Conservation (phyloP, 2,113 vertebrate species). For the Cyprinus carpio region DNA sequence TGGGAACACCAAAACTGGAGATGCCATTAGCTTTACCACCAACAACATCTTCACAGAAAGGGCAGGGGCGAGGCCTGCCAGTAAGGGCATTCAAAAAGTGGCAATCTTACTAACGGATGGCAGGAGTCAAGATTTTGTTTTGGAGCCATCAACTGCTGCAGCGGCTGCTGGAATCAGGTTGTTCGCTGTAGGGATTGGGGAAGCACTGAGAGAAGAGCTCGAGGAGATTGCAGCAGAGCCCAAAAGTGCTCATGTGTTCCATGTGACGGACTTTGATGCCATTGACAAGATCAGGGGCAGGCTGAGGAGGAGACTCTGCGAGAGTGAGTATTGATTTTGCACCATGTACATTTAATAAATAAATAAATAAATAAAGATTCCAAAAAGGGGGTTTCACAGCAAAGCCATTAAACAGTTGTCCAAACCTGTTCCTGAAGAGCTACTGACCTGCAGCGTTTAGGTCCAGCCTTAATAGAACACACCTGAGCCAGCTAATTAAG, state of each 20-base stretch:
- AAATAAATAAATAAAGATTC: too few relatives aligned
- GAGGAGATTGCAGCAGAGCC: constrained; percentile 94
- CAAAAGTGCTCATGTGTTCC: constrained; percentile 90
- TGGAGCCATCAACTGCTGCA: constrained; percentile 83
- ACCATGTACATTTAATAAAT: too few relatives aligned
- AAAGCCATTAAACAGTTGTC: background rate
- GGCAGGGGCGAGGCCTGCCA: constrained; percentile 82
- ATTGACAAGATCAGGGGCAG: constrained; percentile 93
- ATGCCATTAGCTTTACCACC: constrained; percentile 90
- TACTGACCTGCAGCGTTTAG: too few relatives aligned
- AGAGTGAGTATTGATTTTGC: constrained; percentile 84
- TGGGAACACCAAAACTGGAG: constrained; percentile 93
- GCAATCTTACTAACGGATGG: constrained; percentile 94
- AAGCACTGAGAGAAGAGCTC: constrained; percentile 89
- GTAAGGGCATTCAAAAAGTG: constrained; percentile 85
- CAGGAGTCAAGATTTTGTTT: constrained; percentile 92
- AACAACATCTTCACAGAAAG: constrained; percentile 83
- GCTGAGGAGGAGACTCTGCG: constrained; percentile 90
- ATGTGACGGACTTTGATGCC: constrained; percentile 92
- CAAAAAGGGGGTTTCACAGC: background rate
- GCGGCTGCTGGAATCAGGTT: constrained; percentile 86
- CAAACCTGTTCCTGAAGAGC: too few relatives aligned
- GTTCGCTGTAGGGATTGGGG: constrained; percentile 94
- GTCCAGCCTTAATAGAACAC: too few relatives aligned
- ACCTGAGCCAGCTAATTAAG: too few relatives aligned